Conservation (phyloP, 1,140 invertebrate genomes). For the Delia radicum region DNA sequence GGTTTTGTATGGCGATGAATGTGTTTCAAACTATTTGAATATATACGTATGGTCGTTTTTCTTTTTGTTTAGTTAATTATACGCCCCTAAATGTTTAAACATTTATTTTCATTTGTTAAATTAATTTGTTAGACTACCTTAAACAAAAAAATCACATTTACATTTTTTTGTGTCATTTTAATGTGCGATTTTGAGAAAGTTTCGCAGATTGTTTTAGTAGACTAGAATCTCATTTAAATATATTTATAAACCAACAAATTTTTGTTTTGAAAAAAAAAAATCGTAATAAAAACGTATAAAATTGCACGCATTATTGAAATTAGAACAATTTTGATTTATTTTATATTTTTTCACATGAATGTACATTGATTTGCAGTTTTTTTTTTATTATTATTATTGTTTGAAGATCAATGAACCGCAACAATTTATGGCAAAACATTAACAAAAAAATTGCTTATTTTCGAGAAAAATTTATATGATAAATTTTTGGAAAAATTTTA, state of each 20-base stretch:
- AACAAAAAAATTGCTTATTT: not conserved
- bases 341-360: not conserved
- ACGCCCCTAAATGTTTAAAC: not conserved
- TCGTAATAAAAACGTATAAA: not conserved
- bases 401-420: not conserved
- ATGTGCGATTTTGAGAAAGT: not conserved
- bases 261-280: not conserved
- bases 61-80: not conserved
- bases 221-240: too few species aligned
- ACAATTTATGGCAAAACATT: constrained; percentile 11
- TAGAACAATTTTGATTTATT: constrained; percentile 15
- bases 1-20: not conserved
- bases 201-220: not conserved
- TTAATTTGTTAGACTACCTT: not conserved
- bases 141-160: not conserved
- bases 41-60: too few species aligned
- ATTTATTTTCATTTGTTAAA: not conserved
- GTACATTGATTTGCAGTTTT: not conserved
- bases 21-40: not conserved
- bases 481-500: not conserved
- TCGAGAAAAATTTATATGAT: not conserved
- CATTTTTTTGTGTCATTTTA: not conserved
- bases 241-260: not conserved
- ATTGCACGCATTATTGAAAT: not conserved
- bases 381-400: not conserved